Evolutionary conservation across 2,888 invertebrate species (phyloP).

Genomic region (Pyrgus malvae): DNA sequence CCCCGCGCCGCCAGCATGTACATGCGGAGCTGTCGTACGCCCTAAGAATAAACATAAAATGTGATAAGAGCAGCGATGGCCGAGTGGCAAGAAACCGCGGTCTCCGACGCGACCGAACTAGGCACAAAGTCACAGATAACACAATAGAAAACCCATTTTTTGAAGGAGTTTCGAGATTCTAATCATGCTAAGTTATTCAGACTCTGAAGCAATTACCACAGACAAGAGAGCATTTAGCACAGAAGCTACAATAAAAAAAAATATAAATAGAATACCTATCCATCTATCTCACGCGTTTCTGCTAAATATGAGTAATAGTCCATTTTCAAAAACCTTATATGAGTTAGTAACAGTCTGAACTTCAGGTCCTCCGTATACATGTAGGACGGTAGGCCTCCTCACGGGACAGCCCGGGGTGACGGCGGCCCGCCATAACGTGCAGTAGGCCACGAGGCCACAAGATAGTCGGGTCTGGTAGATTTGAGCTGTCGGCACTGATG

Average conservation of each 20-base stretch:
- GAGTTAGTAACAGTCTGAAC: constrained; percentile 98
- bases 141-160: not conserved
- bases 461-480: constrained; percentile 63
- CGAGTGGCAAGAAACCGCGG: too few species aligned
- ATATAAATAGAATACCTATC: too few species aligned
- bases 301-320: too few species aligned
- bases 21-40: constrained; percentile 94
- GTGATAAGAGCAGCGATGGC: too few species aligned
- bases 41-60: constrained; percentile 70
- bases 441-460: constrained; percentile 83
- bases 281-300: too few species aligned
- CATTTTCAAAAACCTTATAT: constrained; percentile 86
- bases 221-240: not conserved
- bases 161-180: not conserved
- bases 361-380: constrained; percentile 99
- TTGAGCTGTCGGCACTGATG: constrained; percentile 58
- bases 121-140: too few species aligned
- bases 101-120: too few species aligned
- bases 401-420: constrained; percentile 39
- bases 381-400: constrained; percentile 95
- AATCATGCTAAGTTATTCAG: too few species aligned
- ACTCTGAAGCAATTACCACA: not conserved
- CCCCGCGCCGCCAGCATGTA: constrained; percentile 97
- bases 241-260: not conserved
- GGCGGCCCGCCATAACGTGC: constrained; percentile 90